A percentile compares a stretch with the other conserved stretches of the same genome.
These are phyloP conservation scores for Trachymyrmex septentrionalis DNA, from an alignment of 1,140 invertebrate species.

Conservation along the genomic window DNA sequence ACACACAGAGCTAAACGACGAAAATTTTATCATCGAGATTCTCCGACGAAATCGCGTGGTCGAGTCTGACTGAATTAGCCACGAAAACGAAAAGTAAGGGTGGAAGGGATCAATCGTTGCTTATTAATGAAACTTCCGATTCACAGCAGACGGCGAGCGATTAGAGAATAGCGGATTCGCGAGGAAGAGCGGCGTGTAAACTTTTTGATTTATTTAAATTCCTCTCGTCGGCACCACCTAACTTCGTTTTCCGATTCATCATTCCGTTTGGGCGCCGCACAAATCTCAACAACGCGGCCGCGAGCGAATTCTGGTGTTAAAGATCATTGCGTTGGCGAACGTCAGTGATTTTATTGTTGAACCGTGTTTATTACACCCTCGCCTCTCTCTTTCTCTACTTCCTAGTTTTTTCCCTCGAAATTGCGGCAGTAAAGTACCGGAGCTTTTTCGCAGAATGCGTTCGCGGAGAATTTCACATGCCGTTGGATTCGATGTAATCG, in stretches of 20 bases:
- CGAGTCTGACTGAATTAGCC: constrained; percentile 22
- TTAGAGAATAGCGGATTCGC: neutral
- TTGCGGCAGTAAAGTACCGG: neutral
- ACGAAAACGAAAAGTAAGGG: neutral
- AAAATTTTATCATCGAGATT: constrained; percentile 10
- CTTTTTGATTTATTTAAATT: constrained; percentile 56
- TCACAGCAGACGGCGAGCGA: neutral
- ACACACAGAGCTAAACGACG: neutral
- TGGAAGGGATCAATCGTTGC: constrained; percentile 4
- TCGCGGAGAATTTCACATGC: constrained; percentile 10
- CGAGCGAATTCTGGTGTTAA: neutral
- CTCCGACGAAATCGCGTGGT: neutral
- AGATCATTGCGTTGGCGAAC: neutral
- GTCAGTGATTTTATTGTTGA: constrained; percentile 19
- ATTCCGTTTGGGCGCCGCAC: neutral
- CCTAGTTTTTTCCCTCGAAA: constrained; percentile 8
- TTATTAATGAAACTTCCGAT: constrained; percentile 40
- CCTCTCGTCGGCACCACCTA: neutral
- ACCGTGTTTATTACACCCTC: neutral
- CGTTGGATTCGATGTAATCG: constrained; percentile 15
- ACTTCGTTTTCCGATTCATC: constrained; percentile 38
- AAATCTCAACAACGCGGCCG: neutral
- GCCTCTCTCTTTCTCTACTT: neutral
- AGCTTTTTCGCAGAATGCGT: neutral
- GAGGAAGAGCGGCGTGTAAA: neutral